Evolutionary conservation across 2,113 vertebrate genomes (phyloP).

Genomic region (Camarhynchus parvulus): DNA sequence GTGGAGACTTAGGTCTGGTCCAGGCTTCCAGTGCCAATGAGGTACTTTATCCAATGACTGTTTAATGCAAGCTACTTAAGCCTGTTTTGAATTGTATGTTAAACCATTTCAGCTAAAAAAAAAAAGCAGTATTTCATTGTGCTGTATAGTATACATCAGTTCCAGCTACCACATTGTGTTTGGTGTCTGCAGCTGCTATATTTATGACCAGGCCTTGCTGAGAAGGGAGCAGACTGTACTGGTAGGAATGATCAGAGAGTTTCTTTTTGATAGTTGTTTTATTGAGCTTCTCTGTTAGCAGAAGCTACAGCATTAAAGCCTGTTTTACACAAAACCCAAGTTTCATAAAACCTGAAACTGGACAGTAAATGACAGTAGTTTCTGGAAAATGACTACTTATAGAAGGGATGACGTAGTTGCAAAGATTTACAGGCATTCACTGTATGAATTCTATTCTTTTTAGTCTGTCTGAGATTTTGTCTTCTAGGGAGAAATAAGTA

Average conservation of each 20-base stretch:
- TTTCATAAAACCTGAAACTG: not conserved
- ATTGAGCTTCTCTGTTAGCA: not conserved
- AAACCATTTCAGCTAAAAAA: slow-evolving; percentile 9
- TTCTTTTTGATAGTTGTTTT: not conserved
- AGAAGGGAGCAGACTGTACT: not conserved
- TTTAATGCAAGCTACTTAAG: not conserved
- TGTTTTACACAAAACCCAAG: not conserved
- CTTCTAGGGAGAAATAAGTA: not conserved
- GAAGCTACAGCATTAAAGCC: not conserved
- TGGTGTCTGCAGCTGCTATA: not conserved
- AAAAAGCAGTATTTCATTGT: slow-evolving; percentile 3
- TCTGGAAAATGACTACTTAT: not conserved
- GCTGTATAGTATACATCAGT: not conserved
- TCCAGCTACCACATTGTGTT: not conserved
- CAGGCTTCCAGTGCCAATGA: not conserved
- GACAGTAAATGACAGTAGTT: not conserved
- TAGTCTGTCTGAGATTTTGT: not conserved
- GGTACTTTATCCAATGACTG: not conserved
- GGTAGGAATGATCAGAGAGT: not conserved
- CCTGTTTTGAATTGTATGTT: slow-evolving; percentile 13
- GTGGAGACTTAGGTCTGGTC: not conserved
- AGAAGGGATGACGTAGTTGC: not conserved
- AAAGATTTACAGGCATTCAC: not conserved
- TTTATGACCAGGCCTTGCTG: slow-evolving; percentile 2
- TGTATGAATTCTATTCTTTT: not conserved